Evolutionary conservation across 1,140 invertebrate genomes (phyloP).

Genomic region (Aphaenogaster ashmeadi): DNA sequence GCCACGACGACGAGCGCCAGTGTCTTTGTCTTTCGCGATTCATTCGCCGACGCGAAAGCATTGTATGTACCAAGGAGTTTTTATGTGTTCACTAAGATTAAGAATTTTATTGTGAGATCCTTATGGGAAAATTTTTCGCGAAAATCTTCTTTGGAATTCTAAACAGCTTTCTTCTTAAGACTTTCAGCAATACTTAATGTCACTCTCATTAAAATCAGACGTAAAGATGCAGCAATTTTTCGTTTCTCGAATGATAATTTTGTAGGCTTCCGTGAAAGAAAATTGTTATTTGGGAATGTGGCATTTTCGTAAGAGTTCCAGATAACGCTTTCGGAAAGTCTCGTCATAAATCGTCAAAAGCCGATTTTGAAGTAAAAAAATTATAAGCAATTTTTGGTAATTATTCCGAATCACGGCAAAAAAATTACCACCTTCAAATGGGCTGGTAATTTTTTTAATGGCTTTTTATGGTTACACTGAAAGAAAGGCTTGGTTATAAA

Average conservation of each 20-base stretch:
- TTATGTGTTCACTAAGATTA: slow-evolving; percentile 49
- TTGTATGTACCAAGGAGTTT: slow-evolving; percentile 30
- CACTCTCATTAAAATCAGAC: neutral
- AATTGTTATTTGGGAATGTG: neutral
- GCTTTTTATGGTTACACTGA: no score
- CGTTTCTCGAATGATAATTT: neutral
- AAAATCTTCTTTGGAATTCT: neutral
- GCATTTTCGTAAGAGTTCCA: neutral
- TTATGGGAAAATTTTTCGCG: neutral
- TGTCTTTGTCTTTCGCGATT: slow-evolving; percentile 50
- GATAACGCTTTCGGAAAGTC: neutral
- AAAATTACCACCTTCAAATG: no score
- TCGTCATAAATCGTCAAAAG: neutral
- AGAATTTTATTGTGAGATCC: slow-evolving; percentile 61
- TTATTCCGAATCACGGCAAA: no score
- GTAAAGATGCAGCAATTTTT: neutral
- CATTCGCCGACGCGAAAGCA: slow-evolving; percentile 4
- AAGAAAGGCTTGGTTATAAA: no score
- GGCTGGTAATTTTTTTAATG: no score
- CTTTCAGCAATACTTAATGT: neutral
- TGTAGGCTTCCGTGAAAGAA: neutral
- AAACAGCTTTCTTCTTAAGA: neutral
- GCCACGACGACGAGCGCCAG: slow-evolving; percentile 23
- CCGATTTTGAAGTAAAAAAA: neutral
- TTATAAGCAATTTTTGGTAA: neutral